phyloP scores from a whole-genome alignment of 2,113 vertebrate species.

The Protobothrops flavoviridis region DNA sequence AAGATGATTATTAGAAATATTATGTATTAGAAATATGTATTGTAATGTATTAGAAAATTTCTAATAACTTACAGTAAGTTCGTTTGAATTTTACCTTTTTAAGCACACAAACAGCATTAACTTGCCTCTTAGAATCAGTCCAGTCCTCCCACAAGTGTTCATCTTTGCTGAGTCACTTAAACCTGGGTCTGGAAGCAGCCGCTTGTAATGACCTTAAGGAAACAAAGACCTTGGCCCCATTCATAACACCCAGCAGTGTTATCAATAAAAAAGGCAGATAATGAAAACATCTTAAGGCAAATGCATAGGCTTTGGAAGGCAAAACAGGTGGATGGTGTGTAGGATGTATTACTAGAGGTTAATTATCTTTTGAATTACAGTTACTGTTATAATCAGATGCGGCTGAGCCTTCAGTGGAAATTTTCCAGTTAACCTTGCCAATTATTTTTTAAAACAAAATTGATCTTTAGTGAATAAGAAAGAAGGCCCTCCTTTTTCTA shows the following conservation, averaged over 20 bases:
- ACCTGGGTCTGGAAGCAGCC: not conserved
- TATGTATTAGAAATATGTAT: not conserved
- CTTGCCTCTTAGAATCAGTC: conserved; percentile 3
- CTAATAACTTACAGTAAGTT: conserved; percentile 12
- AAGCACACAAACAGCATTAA: not conserved
- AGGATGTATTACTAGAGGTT: not conserved
- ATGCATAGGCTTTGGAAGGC: not conserved
- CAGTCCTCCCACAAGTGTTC: not conserved
- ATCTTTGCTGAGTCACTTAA: conserved; percentile 21
- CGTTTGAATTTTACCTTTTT: not conserved
- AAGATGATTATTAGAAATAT: not conserved
- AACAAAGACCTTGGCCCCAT: not conserved
- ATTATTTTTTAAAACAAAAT: not conserved
- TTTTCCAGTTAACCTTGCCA: not conserved
- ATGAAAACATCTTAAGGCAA: not conserved
- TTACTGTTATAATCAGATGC: not conserved
- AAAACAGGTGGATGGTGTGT: not conserved
- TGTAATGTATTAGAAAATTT: not conserved
- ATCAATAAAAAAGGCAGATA: not conserved
- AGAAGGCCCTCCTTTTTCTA: not conserved
- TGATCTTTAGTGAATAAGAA: not conserved
- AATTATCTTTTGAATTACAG: not conserved
- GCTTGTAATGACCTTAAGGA: not conserved
- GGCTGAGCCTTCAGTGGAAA: not conserved
- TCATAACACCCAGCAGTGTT: not conserved